Percentiles rank a stretch among this genome's conserved stretches.
Conservation (phyloP, 2,888 invertebrate genomes). For the Erebia aethiops region DNA sequence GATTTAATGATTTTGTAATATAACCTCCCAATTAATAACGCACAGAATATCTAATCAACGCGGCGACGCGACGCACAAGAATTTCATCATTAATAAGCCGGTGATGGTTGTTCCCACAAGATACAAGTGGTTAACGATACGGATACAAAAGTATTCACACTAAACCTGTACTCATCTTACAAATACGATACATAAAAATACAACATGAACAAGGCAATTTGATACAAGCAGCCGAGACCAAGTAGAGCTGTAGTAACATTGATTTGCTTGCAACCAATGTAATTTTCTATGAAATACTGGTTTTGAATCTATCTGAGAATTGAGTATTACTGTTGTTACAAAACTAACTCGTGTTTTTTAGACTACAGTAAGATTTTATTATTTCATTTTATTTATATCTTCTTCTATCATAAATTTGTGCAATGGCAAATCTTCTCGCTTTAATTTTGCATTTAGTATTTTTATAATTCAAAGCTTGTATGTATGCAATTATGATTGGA, state of each 20-base stretch:
- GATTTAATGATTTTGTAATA: slow-evolving; percentile 5
- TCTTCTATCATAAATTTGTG: slow-evolving; percentile 25
- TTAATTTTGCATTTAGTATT: slow-evolving; percentile 49
- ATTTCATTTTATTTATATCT: not conserved
- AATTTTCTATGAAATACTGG: slow-evolving; percentile 67
- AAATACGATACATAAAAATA: slow-evolving; percentile 33
- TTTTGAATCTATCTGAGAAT: slow-evolving; percentile 53
- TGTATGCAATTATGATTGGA: slow-evolving; percentile 80
- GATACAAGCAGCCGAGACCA: slow-evolving; percentile 39
- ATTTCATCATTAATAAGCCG: slow-evolving; percentile 30
- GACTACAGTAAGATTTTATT: not conserved
- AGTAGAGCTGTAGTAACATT: slow-evolving; percentile 52
- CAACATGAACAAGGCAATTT: slow-evolving; percentile 35
- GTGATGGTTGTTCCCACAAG: slow-evolving; percentile 30
- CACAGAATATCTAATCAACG: slow-evolving; percentile 30
- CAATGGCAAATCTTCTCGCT: slow-evolving; percentile 13
- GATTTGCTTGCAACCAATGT: slow-evolving; percentile 56
- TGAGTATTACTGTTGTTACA: slow-evolving; percentile 45
- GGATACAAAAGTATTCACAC: slow-evolving; percentile 35
- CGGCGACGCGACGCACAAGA: slow-evolving; percentile 17
- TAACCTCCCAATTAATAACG: slow-evolving; percentile 17
- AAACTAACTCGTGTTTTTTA: not conserved
- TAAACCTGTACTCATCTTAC: slow-evolving; percentile 33
- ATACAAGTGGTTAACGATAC: slow-evolving; percentile 31
- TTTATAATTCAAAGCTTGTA: slow-evolving; percentile 73